A percentile compares a stretch with the other conserved stretches of the same genome.
These are phyloP conservation scores for Tipula unca DNA, from an alignment of 2,888 invertebrate genomes.

Conservation along the genomic window DNA sequence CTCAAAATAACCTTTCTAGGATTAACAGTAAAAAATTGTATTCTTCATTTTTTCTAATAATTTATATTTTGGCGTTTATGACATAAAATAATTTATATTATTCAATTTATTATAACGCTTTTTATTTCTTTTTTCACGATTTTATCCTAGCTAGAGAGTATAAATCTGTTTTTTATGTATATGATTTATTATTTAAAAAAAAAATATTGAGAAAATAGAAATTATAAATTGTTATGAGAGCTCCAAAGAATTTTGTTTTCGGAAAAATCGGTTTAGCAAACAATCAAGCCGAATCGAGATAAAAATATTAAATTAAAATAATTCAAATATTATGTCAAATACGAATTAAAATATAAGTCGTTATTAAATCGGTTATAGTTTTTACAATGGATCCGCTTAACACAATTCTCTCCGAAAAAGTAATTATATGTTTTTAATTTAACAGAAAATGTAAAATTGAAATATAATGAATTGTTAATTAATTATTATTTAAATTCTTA, in stretches of 20 bases:
- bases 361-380: too few species aligned
- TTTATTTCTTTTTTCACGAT: not conserved
- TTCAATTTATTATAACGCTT: conserved; percentile 3
- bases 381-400: too few species aligned
- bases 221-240: not conserved
- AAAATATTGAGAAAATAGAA: not conserved
- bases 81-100: conserved; percentile 8
- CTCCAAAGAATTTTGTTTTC: not conserved
- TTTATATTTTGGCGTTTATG: conserved; percentile 14
- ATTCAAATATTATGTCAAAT: not conserved
- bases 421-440: not conserved
- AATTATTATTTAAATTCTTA: not conserved
- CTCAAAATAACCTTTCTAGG: not conserved
- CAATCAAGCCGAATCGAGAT: not conserved
- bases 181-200: not conserved
- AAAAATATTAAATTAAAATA: not conserved
- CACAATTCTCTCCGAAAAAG: too few species aligned
- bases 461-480: not conserved
- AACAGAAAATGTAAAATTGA: not conserved
- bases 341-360: not conserved
- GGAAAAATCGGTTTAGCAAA: not conserved
- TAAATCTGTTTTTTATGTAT: conserved; percentile 8
- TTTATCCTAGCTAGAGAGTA: not conserved
- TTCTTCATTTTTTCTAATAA: not conserved
- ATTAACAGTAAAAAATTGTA: not conserved